Base-by-base conservation (phyloP, 1,140 invertebrate species). In the Radopholus similis region DNA sequence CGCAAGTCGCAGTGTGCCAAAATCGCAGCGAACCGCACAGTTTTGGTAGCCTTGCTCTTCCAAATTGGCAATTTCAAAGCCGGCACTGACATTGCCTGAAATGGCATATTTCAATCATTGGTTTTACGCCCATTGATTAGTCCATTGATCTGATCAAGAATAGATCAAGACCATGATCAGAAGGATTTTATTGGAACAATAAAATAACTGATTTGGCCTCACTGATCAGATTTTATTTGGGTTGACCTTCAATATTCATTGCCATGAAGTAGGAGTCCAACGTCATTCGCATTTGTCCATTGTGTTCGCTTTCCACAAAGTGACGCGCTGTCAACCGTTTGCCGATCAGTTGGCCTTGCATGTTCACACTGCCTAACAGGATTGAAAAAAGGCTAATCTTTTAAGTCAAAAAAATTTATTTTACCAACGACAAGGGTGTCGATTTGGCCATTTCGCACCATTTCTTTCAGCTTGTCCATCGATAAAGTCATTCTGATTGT, bases 301-400 rank as follows among this genome's bases (percentile, higher is more conserved):
- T 62, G 40, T 62, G 59, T 15, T 13, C 59, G 21, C 40, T 49
- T 62, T 62, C 40, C 1, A 49, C 42, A 49, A 62, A 62, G 47
- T 62, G 21, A 3, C 59, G 59, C 1, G 15, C 40, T 15, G 59
- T 62, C 4, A 62, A 8, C 30, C 59, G 42, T 28, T 62, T 62
- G 2, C 59, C 59, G 18, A 62, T 62, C 21, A 62, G 38, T 5
- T 40, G 59, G 9, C 59, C 59, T 32, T 62, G 38, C 40, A 62
- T 49, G 28, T 62, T 40, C 21, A 62, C 59, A 15, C 23, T n/a
- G n/a, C n/a, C 47, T 51, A 59, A n/a, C 21, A 34, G 15, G 13
- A n/a, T n/a, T n/a, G n/a, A n/a, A n/a, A n/a, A n/a, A n/a, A n/a
- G n/a, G n/a, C n/a, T n/a, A n/a, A n/a, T n/a, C n/a, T n/a, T n/a